phyloP scores from a whole-genome alignment of 2,113 vertebrate species.

The Mustela nigripes region DNA sequence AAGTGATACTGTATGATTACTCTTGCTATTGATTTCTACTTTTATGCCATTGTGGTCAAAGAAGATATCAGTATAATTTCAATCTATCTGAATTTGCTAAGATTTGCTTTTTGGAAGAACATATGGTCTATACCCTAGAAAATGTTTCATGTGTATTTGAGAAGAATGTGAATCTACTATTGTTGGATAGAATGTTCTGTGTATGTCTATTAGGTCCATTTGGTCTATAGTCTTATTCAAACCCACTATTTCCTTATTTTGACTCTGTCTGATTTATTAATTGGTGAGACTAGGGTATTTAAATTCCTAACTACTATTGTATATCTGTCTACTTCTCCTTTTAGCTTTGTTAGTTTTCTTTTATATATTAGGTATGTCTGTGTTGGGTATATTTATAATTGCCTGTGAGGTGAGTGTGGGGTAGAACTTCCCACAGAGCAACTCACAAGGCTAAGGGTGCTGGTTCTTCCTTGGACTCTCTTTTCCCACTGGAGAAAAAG shows the following conservation, averaged over 20 bases:
- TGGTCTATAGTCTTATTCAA: not conserved
- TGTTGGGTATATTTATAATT: not conserved
- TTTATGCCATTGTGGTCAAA: not conserved
- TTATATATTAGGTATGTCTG: not conserved
- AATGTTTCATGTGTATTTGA: not conserved
- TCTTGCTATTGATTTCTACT: not conserved
- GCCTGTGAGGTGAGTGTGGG: not conserved
- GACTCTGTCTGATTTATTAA: not conserved
- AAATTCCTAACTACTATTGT: not conserved
- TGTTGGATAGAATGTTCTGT: not conserved
- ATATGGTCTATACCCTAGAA: not conserved
- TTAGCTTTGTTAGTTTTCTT: not conserved
- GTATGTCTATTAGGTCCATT: not conserved
- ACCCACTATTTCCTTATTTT: not conserved
- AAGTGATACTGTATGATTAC: not conserved
- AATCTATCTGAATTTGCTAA: not conserved
- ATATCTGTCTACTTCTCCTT: not conserved
- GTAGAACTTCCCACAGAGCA: not conserved
- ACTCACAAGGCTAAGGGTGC: not conserved
- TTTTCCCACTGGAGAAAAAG: not conserved
- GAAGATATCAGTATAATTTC: not conserved
- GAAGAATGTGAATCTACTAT: not conserved
- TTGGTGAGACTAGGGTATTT: not conserved
- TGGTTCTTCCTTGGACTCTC: not conserved
- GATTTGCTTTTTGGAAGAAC: not conserved